Base-by-base conservation (phyloP, 2,113 vertebrate species). In the Sterna hirundo region DNA sequence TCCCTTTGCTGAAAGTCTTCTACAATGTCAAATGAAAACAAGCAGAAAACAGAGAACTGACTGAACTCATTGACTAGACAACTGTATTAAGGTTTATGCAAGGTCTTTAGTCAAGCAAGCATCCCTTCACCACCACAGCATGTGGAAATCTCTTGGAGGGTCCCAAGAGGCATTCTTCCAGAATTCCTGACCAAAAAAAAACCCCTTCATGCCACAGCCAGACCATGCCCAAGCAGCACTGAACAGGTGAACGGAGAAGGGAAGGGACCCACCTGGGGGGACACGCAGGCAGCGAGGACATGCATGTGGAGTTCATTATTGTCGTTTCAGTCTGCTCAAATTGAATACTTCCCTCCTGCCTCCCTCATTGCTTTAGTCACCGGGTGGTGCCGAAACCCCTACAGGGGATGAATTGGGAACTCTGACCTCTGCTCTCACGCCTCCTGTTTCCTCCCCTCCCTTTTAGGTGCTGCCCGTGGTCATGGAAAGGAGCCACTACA, bases 301-400 rank as follows among this genome's bases (percentile, higher is more conserved):
- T 1, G 57, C 86, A 82, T 40, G 64, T 29, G 57, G 90, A 94
- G 93, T 3, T 96, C 92, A 55, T 90, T 92, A 89, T 71, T 92
- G 87, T 20, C 32, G 1, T 32, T 77, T 74, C 76, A 86, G 65
- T 10, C 70, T 4, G 69, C 70, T 55, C 92, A 90, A 96, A 97
- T 90, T 81, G 90, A 96, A 90, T 86, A 93, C 38, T 97, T 93
- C 82, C 93, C 92, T 77, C 78, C 83, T 83, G 91, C 88, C 71
- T 86, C 86, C 68, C 64, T 60, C 75, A 25, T 38, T 58, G 81
- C 94, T 94, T 91, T 80, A 82, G 86, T 94, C 96, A 74, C 90
- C 30, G 5, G 65, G 51, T 57, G 90, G 92, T 95, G 87, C 75
- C 29, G 0, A 93, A 95, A 93, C 54, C 74, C 89, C 86, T 69